Evolutionary conservation across 2,888 invertebrate genomes (phyloP).

Genomic region (Lydus trimaculatus): DNA sequence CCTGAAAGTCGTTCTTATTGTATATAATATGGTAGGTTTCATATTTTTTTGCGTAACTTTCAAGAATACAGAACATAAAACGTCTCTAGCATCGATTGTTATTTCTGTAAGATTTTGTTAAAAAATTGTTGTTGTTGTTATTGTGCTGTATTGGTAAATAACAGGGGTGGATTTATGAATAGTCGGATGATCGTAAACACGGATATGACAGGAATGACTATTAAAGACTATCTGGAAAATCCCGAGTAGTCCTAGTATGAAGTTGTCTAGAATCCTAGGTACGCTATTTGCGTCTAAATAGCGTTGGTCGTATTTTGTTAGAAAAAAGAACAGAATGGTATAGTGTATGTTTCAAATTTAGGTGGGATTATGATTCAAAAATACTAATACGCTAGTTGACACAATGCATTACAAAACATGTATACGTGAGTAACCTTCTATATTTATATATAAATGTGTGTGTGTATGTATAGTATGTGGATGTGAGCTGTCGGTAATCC

Average conservation of each 20-base stretch:
- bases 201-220: neutral
- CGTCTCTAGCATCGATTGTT: neutral
- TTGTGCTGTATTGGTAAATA: neutral
- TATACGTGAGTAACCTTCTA: constrained; percentile 36
- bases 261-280: neutral
- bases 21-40: neutral
- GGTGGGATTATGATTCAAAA: neutral
- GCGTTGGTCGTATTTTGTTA: no score
- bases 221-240: neutral
- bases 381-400: constrained; percentile 15
- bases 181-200: neutral
- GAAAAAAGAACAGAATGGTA: no score
- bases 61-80: neutral
- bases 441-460: neutral
- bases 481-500: constrained; percentile 43
- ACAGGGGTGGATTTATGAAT: constrained; percentile 8
- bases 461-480: neutral
- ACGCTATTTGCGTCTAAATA: neutral
- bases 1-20: neutral
- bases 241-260: neutral
- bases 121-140: constrained; percentile 1
- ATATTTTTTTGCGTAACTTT: neutral
- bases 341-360: neutral
- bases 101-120: constrained; percentile 5
- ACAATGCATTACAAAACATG: constrained; percentile 27